phyloP scores from a whole-genome alignment of 1,140 invertebrate genomes.

The Drosophila simulans region DNA sequence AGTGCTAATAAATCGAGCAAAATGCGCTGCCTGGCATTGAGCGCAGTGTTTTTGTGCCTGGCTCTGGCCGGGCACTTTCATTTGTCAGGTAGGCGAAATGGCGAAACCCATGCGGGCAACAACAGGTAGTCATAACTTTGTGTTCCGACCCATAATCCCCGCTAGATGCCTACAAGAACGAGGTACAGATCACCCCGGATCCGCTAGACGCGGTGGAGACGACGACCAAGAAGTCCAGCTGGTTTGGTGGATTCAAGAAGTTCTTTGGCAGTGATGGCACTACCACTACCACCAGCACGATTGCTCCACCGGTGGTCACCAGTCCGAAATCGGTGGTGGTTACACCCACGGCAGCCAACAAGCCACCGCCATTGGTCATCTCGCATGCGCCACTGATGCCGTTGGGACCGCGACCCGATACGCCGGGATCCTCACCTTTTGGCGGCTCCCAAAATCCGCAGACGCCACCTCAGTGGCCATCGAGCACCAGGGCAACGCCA shows the following conservation, averaged over 20 bases:
- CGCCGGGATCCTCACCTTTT: conserved; percentile 66
- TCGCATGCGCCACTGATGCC: conserved; percentile 75
- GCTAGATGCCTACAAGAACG: conserved; percentile 69
- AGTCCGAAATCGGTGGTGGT: conserved; percentile 7
- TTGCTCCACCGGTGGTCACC: conserved; percentile 21
- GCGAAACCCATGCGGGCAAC: neutral
- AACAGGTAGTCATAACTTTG: neutral
- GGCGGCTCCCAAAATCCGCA: conserved; percentile 26
- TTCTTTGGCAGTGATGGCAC: conserved; percentile 52
- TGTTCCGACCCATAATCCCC: neutral
- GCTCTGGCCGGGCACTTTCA: conserved; percentile 61
- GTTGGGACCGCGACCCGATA: conserved; percentile 74
- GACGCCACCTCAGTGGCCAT: conserved; percentile 64
- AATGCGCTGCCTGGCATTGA: conserved; percentile 73
- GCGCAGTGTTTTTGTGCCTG: conserved; percentile 53
- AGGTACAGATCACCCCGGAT: conserved; percentile 72
- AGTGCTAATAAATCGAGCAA: conserved; percentile 66
- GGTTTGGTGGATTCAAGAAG: conserved; percentile 74
- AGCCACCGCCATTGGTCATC: conserved; percentile 73
- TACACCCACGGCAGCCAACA: conserved; percentile 40
- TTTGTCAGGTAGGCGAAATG: conserved; percentile 59
- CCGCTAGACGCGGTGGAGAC: conserved; percentile 58
- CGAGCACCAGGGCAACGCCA: neutral
- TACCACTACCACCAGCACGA: conserved; percentile 35
- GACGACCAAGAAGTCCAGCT: conserved; percentile 78